These are phyloP conservation scores for Clivina fossor DNA, from an alignment of 2,888 invertebrate species.

Conservation along the genomic window DNA sequence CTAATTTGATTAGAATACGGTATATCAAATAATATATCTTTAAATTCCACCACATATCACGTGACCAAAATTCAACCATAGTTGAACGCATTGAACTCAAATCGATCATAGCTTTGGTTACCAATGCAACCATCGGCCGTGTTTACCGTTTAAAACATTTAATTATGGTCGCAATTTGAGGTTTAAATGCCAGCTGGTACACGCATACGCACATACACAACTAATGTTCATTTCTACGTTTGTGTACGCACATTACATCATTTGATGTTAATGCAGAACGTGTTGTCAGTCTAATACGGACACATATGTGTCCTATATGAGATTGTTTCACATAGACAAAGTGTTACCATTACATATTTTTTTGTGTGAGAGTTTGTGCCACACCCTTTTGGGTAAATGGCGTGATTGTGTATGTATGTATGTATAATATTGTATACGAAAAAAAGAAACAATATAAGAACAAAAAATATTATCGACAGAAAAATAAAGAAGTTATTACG, in stretches of 20 bases:
- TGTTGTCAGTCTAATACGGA: not conserved
- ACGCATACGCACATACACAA: slow-evolving; percentile 23
- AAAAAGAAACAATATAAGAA: too few relatives aligned
- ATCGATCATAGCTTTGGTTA: slow-evolving; percentile 9
- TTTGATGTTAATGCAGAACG: not conserved
- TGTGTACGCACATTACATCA: slow-evolving; percentile 11
- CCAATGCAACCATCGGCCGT: slow-evolving; percentile 10
- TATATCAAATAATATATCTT: too few relatives aligned
- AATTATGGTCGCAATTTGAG: slow-evolving; percentile 30
- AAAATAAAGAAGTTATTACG: too few relatives aligned
- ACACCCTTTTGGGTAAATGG: too few relatives aligned
- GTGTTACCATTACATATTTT: not conserved
- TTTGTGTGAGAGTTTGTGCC: too few relatives aligned
- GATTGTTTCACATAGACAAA: not conserved
- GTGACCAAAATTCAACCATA: too few relatives aligned
- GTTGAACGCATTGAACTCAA: slow-evolving; percentile 4
- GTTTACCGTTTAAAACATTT: slow-evolving; percentile 26
- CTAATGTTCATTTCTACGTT: slow-evolving; percentile 17
- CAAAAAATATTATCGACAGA: too few relatives aligned
- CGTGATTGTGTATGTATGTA: too few relatives aligned
- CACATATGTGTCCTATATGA: not conserved
- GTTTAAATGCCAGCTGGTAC: slow-evolving; percentile 25
- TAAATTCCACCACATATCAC: too few relatives aligned
- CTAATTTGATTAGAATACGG: too few relatives aligned
- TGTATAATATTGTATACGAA: too few relatives aligned